Percentiles rank a stretch among this genome's conserved stretches.
phyloP scores from a whole-genome alignment of 2,797 vertebrate genomes.

The Callimico goeldii region DNA sequence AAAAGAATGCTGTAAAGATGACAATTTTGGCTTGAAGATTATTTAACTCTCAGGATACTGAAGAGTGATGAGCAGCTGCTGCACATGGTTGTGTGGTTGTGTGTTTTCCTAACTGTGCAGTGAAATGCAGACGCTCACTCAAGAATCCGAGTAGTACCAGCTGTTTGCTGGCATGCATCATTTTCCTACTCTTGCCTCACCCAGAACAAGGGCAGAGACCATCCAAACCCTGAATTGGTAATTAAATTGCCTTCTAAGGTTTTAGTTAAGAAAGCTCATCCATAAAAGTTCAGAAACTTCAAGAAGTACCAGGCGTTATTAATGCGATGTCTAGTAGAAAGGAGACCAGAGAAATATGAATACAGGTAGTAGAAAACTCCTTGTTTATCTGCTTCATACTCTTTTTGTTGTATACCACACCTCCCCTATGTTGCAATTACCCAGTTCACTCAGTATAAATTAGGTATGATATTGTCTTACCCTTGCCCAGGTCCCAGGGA shows the following conservation, averaged over 20 bases:
- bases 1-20: not conserved
- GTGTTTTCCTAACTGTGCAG: rapidly evolving
- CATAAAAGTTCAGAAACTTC: not conserved
- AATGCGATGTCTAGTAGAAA: not conserved
- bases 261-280: not conserved
- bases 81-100: not conserved
- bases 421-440: not conserved
- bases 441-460: not conserved
- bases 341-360: not conserved
- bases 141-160: too few species aligned
- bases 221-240: not conserved
- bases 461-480: not conserved
- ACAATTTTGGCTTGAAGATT: not conserved
- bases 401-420: not conserved
- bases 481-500: not conserved
- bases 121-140: not conserved
- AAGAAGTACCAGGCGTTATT: not conserved
- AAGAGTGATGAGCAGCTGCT: not conserved
- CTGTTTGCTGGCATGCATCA: too few species aligned
- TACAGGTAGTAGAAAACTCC: rapidly evolving
- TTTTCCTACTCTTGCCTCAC: not conserved
- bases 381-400: not conserved
- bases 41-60: not conserved
- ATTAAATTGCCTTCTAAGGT: not conserved
- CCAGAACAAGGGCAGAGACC: not conserved